phyloP scores from a whole-genome alignment of 2,888 invertebrate genomes.

The Sylvicola cinctus region DNA sequence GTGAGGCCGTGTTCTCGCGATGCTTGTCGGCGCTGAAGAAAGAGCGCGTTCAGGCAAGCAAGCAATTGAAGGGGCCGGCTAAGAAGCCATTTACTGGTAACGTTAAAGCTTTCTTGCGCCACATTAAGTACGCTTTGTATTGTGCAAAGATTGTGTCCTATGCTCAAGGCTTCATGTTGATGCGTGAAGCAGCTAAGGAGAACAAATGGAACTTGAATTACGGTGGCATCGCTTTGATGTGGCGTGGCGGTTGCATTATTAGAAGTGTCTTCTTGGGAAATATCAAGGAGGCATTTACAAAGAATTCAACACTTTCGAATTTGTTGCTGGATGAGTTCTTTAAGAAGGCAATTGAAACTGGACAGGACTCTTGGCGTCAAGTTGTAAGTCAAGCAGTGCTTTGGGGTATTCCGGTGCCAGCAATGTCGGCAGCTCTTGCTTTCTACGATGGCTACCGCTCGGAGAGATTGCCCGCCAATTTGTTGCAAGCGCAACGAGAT shows the following conservation, averaged over 20 bases:
- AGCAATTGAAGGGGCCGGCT: conserved; percentile 45
- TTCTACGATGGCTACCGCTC: conserved; percentile 95
- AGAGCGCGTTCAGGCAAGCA: conserved; percentile 71
- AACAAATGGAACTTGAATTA: conserved; percentile 92
- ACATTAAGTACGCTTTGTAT: conserved; percentile 78
- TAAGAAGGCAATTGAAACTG: conserved; percentile 54
- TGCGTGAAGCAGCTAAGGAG: conserved; percentile 77
- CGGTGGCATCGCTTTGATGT: conserved; percentile 96
- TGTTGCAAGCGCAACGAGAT: conserved; percentile 92
- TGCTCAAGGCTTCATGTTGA: conserved; percentile 93
- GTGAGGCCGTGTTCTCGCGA: conserved; percentile 93
- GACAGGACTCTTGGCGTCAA: conserved; percentile 68
- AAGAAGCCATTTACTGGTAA: conserved; percentile 42
- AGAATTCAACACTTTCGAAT: conserved; percentile 68
- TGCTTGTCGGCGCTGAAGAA: conserved; percentile 82
- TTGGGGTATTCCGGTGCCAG: conserved; percentile 84
- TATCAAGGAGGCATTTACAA: conserved; percentile 83
- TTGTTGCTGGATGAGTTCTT: conserved; percentile 88
- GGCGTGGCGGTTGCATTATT: conserved; percentile 99
- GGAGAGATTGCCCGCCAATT: conserved; percentile 74
- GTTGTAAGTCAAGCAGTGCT: conserved; percentile 52
- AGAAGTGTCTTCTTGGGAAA: conserved; percentile 74
- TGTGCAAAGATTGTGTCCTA: conserved; percentile 98
- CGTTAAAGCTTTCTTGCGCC: conserved; percentile 57
- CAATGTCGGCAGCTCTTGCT: conserved; percentile 78